Percentiles rank a stretch among this genome's conserved stretches.
phyloP scores from a whole-genome alignment of 2,797 vertebrate genomes.

The Mus caroli region DNA sequence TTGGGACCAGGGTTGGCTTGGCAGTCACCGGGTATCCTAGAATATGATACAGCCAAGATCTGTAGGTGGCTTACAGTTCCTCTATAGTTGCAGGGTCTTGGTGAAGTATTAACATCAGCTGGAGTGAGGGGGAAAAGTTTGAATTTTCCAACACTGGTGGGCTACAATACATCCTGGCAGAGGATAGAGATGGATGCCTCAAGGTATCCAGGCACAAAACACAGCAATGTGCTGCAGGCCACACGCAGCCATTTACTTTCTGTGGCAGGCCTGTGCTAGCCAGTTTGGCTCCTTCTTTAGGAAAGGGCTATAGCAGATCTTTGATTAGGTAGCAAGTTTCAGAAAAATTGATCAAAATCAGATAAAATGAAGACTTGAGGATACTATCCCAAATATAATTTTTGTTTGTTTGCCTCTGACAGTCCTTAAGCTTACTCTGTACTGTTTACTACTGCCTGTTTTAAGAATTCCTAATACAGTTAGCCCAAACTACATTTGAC shows the following conservation, averaged over 20 bases:
- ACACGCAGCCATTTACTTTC: not conserved
- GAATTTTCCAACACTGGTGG: not conserved
- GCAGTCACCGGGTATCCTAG: not conserved
- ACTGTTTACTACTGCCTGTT: not conserved
- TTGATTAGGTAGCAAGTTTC: not conserved
- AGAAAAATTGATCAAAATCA: not conserved
- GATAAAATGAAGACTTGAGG: not conserved
- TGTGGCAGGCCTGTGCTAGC: not conserved
- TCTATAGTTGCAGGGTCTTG: not conserved
- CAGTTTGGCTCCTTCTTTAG: not conserved
- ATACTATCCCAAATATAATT: not conserved
- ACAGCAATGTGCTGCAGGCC: not conserved
- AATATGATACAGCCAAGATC: not conserved
- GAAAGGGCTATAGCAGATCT: not conserved
- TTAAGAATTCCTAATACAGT: not conserved
- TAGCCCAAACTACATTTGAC: not conserved
- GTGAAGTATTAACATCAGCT: not conserved
- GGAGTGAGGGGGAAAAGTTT: not conserved
- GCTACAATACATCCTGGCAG: not conserved
- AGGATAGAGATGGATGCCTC: not conserved
- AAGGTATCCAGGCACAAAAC: not conserved
- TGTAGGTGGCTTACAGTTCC: not conserved
- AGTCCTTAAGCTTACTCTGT: not conserved
- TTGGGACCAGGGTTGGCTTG: not conserved
- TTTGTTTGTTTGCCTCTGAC: not conserved